Base-by-base conservation (phyloP, 1,140 invertebrate species). In the Geopemphigus sp. region DNA sequence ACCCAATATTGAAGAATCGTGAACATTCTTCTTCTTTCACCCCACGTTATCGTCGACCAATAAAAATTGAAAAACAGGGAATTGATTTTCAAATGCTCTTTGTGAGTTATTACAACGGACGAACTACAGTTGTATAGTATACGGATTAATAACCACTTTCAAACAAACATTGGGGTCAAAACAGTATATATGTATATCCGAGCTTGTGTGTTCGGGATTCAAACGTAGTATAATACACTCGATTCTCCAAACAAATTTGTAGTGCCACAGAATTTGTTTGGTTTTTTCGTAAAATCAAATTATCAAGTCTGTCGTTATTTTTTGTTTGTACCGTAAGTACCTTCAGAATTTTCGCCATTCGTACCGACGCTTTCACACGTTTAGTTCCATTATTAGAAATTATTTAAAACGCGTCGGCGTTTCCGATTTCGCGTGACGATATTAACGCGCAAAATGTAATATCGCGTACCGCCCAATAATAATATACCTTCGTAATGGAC, bases 91-190 rank as follows among this genome's bases (percentile, higher is more conserved):
- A n/a, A 47, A 68, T 29, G 22, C 24, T 17, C 50, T 53, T 29
- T 54, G 68, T 54, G 47, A 72, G 24, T 54, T 32, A 54, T 72
- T 72, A 54, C 68, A n/a, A 54, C 15, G 47, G 22, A 0, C 17
- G 22, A 10, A 14, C 45, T 29, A 29, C 19, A 11, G 19, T 19
- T 19, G 6, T 39, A 4, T 12, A 10, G 47, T 17, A 22, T 24
- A 5, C 32, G 64, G 64, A 50, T 68, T 68, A 68, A 68, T 68
- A 50, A 39, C 39, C n/a, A 66, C 32, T 66, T 70, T 70, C 66
- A 19, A 53, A 70, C 45, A 19, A 17, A 70, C 45, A 53, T 53
- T 19, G 66, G 66, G n/a, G 47, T 50, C 66, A 53, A 53, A 26
- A 53, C 24, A 19, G 15, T 26, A 26, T 26, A 26, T 24, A 8